Evolutionary conservation across 2,113 vertebrate genomes (phyloP), one percentile per base, ranked within the genome.

Genomic region (Paramisgurnus dabryanus): DNA sequence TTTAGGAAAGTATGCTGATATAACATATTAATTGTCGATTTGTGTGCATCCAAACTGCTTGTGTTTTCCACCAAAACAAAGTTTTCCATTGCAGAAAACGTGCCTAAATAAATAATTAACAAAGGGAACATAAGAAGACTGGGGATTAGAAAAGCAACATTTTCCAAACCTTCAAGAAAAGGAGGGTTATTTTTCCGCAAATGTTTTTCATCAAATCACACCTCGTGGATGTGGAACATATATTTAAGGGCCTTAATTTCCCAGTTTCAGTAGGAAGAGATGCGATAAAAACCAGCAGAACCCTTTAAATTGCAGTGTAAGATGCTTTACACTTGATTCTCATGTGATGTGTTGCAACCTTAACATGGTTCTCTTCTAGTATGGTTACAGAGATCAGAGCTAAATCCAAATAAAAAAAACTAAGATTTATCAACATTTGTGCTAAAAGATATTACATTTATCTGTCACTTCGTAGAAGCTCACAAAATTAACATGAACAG

Each of bases 1-100:
- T 86, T 84, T 85, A 80, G 84, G 86, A 91, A 91, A 88, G 12
- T 87, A 87, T 58, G 65, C 64, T 75, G 81, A 57, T 73, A 81
- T 85, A 86, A 83, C 89, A 85, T 81, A 86, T 71, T 18, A 57
- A 57, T 57, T n/a, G 17, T 6, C n/a, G 6, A 57, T 57, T 17
- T 57, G 64, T 45, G 55, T 61, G 81, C 15, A 83, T 84, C 69
- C 45, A 58, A 45, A 22, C 57, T 70, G 13, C 50, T 63, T 69
- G 22, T 58, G 43, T 79, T 77, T 88, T 85, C 84, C 77, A 85
- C 71, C 83, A 53, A 53, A 69, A 70, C 17, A n/a, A n/a, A 57
- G 47, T 80, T 77, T 88, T 85, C 84, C 78, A 84, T 68, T 82
- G 17, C 27, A 50, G 27, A 49, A 71, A 71, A 57, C n/a, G 4